These are phyloP conservation scores for Thera britannica DNA, from an alignment of 2,888 invertebrate species.

Conservation along the genomic window DNA sequence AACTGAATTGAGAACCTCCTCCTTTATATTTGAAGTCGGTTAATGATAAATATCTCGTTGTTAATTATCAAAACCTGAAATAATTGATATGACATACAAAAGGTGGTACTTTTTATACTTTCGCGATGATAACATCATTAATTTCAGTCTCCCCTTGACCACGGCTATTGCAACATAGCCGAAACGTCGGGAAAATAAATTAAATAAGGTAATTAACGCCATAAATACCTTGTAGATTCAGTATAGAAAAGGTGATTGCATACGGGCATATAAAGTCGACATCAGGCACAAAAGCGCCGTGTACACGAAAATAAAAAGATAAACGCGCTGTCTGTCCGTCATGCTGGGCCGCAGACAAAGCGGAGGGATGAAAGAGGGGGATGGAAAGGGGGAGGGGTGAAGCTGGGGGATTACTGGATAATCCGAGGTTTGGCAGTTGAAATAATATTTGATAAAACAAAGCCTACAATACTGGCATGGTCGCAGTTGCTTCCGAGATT, in stretches of 20 bases:
- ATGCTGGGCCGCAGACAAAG: conserved; percentile 43
- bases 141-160: too few relatives aligned
- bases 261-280: background rate
- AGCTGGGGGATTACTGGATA: conserved; percentile 46
- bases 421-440: conserved; percentile 56
- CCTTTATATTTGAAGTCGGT: too few relatives aligned
- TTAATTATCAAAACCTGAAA: too few relatives aligned
- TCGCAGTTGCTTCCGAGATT: background rate
- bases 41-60: too few relatives aligned
- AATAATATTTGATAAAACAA: conserved; percentile 57
- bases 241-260: background rate
- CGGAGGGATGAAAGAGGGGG: conserved; percentile 25
- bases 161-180: too few relatives aligned
- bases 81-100: too few relatives aligned
- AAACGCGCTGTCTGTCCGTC: conserved; percentile 41
- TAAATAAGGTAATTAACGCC: background rate
- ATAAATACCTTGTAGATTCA: too few relatives aligned
- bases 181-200: too few relatives aligned
- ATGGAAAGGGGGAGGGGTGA: conserved; percentile 33
- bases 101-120: too few relatives aligned
- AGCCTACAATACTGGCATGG: conserved; percentile 4
- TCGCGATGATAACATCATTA: too few relatives aligned
- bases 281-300: conserved; percentile 23
- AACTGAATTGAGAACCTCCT: too few relatives aligned
- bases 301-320: conserved; percentile 39